Conservation (phyloP, 2,888 invertebrate species). For the Stictocephala bisonia region DNA sequence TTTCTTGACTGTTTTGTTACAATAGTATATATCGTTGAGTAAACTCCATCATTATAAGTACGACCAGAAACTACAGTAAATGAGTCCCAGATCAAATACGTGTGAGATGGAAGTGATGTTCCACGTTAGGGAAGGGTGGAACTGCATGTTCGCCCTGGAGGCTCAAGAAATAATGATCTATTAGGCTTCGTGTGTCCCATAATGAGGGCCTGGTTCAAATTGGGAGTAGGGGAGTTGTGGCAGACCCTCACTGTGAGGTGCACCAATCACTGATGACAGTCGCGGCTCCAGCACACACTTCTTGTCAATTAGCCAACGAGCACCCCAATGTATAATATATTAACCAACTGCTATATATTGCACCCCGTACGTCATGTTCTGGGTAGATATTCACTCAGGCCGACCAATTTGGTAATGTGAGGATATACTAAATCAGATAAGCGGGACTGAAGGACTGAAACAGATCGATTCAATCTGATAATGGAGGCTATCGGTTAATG, state of each 20-base stretch:
- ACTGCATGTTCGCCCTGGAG: too few species aligned
- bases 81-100: too few species aligned
- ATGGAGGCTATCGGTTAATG: conserved; percentile 33
- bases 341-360: not conserved
- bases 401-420: conserved; percentile 38
- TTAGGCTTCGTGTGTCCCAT: conserved; percentile 34
- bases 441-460: conserved; percentile 15
- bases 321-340: conserved; percentile 42
- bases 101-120: too few species aligned
- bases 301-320: conserved; percentile 43
- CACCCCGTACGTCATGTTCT: not conserved
- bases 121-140: too few species aligned
- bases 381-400: not conserved
- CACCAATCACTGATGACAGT: conserved; percentile 40
- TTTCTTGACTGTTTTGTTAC: too few species aligned
- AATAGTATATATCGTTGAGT: too few species aligned
- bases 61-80: too few species aligned
- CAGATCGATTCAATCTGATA: conserved; percentile 32
- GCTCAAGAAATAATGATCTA: conserved; percentile 35
- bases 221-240: not conserved
- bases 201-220: not conserved
- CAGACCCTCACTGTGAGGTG: conserved; percentile 8
- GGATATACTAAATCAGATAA: conserved; percentile 38
- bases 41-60: too few species aligned
- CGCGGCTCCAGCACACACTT: too few species aligned